Evolutionary conservation across 2,888 invertebrate species (phyloP), one percentile per base, ranked within the genome.

Genomic region (Ormyrus rosae): DNA sequence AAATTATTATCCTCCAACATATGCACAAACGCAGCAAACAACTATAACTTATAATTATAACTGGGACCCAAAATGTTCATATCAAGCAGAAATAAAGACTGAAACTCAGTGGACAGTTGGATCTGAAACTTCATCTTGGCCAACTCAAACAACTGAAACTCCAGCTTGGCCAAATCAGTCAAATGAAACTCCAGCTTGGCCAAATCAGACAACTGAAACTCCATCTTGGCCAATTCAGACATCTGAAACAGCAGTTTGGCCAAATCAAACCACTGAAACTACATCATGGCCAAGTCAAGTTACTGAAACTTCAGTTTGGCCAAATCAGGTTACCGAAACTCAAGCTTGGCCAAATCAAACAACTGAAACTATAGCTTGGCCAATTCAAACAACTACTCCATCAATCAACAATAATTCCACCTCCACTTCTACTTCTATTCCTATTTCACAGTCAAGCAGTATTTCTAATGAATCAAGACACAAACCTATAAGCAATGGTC

Each of bases 1-100:
- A 71, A 83, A 84, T n/a, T 85, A 84, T 77, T 86, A 84, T 71
- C 77, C 73, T n/a, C 5, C 65, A 2, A 72, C 51, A 53, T 87
- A 85, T 67, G 48, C 83, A 13, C 86, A 87, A 63, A 45, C 79
- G 10, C 68, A 83, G 13, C 19, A 77, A 11, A 78, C 58, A 56
- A 83, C 72, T 80, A 78, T 56, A 56, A 83, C 72, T 80, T 84
- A 83, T 60, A 84, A 84, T 73, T 69, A 83, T 68, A 84, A 81
- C 34, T 88, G 88, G 88, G 78, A 82, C 55, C 60, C 84, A 5
- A 79, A 83, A 75, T 56, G 11, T 56, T 10, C 64, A 19, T 83
- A 84, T 67, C 77, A 80, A 67, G 55, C 69, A 55, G 63, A 82
- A 55, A 53, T 13, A n/a, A 82, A 70, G 55, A 64, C 81, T 19